Conservation (phyloP, 92 coral and sea anemone genomes). For the Virgularia gustaviana region DNA sequence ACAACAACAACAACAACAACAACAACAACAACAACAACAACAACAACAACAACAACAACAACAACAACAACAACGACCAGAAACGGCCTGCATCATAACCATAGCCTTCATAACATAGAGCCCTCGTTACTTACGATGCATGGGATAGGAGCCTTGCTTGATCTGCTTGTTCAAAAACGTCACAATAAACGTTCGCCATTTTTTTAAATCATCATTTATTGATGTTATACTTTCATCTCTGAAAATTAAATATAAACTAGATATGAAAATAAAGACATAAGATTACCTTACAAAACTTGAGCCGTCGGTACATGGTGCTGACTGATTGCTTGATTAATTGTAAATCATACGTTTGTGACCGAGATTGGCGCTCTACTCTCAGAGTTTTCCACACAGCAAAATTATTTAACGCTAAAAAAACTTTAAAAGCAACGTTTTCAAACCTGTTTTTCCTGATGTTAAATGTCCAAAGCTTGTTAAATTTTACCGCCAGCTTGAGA, state of each 20-base stretch:
- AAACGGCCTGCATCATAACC: background rate
- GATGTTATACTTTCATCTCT: conserved; percentile 63
- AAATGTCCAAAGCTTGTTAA: conserved; percentile 73
- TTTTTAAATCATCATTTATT: conserved; percentile 76
- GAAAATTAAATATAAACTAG: too few relatives aligned
- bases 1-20: too few relatives aligned
- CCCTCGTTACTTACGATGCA: conserved; percentile 67
- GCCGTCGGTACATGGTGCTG: too few relatives aligned
- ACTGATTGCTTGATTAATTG: too few relatives aligned
- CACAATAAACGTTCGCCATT: conserved; percentile 83
- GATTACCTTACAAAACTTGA: too few relatives aligned
- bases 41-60: too few relatives aligned
- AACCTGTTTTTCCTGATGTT: conserved; percentile 19
- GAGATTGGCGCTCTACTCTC: too few relatives aligned
- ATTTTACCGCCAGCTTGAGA: conserved; percentile 66
- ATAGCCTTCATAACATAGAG: background rate
- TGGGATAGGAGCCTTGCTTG: conserved; percentile 87
- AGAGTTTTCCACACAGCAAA: background rate
- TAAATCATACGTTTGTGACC: too few relatives aligned
- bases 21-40: too few relatives aligned
- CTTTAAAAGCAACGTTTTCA: background rate
- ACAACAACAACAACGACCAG: too few relatives aligned
- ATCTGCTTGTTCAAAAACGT: conserved; percentile 74
- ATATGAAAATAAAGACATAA: too few relatives aligned
- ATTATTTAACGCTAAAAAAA: too few relatives aligned